phyloP scores from a whole-genome alignment of 23 tunicate genomes.

The Phallusia fumigata region DNA sequence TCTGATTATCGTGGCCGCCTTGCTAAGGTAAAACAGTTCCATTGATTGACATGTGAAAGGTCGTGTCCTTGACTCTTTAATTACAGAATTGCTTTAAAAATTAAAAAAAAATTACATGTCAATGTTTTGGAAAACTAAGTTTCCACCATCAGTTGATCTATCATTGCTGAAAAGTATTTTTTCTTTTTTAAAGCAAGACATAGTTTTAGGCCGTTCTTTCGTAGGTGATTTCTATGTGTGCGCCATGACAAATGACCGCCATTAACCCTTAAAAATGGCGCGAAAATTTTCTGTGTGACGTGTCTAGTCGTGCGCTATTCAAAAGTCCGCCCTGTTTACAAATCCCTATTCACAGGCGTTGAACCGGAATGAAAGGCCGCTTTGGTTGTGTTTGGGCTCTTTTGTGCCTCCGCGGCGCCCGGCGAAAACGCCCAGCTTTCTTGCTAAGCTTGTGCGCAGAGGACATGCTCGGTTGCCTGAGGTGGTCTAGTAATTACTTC shows the following conservation, averaged over 20 bases:
- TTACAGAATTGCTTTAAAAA: too few species aligned
- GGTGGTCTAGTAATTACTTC: neutral
- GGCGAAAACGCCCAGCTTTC: neutral
- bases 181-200: too few species aligned
- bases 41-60: too few species aligned
- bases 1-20: constrained; percentile 49
- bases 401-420: neutral
- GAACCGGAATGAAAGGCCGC: neutral
- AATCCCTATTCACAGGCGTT: neutral
- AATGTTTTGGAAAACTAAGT: neutral
- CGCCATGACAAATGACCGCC: neutral
- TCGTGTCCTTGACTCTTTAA: too few species aligned
- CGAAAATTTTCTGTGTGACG: neutral
- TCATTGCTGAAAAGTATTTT: too few species aligned
- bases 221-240: too few species aligned
- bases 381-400: neutral
- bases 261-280: neutral
- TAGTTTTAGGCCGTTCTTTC: too few species aligned
- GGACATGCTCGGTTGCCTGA: neutral
- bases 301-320: neutral
- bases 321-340: neutral
- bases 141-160: too few species aligned
- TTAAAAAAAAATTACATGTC: too few species aligned
- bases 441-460: neutral
- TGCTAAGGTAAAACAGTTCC: constrained; percentile 36